Evolutionary conservation across 2,113 vertebrate genomes (phyloP).

Genomic region (Lathamus discolor): DNA sequence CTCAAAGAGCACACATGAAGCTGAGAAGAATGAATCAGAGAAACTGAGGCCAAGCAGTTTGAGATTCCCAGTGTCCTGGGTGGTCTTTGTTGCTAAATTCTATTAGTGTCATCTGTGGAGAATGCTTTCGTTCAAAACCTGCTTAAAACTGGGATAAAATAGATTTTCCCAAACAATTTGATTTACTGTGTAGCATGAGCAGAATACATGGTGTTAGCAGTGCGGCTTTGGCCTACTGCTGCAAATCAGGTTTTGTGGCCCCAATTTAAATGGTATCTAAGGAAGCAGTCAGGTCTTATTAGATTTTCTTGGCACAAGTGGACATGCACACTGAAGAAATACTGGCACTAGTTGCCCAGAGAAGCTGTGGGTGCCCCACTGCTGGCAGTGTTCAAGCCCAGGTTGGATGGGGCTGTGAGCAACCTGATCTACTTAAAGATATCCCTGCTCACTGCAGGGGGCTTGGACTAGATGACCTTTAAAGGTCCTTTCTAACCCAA

Average conservation of each 20-base stretch:
- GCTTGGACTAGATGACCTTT: background rate
- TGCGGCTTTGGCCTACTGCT: background rate
- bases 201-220: background rate
- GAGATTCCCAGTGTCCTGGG: constrained; percentile 41
- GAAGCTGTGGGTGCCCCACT: background rate
- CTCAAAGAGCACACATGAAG: background rate
- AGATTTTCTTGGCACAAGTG: background rate
- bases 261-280: background rate
- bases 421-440: background rate
- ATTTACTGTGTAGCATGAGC: background rate
- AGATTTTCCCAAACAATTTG: background rate
- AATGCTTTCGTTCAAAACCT: constrained; percentile 24
- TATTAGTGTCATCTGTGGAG: background rate
- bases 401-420: background rate
- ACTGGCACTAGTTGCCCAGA: background rate
- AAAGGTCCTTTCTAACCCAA: background rate
- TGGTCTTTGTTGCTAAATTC: constrained; percentile 32
- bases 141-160: background rate
- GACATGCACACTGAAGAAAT: background rate
- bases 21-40: background rate
- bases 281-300: background rate
- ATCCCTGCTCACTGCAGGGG: background rate
- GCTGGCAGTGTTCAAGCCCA: background rate
- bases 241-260: background rate
- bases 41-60: constrained; percentile 35